These are phyloP conservation scores for Synergus japonicus DNA, from an alignment of 2,888 invertebrate genomes.

Conservation along the genomic window DNA sequence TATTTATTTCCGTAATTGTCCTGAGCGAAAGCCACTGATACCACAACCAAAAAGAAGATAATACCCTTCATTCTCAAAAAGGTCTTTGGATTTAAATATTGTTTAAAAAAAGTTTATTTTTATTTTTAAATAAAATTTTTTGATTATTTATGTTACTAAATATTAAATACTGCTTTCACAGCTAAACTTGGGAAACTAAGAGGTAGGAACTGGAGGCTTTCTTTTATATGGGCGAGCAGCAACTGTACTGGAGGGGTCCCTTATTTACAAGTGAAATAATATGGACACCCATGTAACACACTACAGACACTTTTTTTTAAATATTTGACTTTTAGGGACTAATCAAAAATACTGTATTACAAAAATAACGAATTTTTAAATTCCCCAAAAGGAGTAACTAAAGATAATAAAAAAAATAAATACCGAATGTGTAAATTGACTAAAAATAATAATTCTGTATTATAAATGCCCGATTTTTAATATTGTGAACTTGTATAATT, in stretches of 20 bases:
- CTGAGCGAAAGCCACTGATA: constrained; percentile 60
- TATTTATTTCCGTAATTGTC: constrained; percentile 79
- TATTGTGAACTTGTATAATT: too few relatives aligned
- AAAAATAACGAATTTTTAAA: too few relatives aligned
- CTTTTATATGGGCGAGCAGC: constrained; percentile 33
- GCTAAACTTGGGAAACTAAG: constrained; percentile 24
- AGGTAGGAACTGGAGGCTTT: constrained; percentile 8
- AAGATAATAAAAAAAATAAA: too few relatives aligned
- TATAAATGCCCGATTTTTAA: too few relatives aligned
- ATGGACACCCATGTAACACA: background rate
- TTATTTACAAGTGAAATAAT: constrained; percentile 6
- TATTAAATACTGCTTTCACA: background rate
- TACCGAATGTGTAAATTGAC: too few relatives aligned
- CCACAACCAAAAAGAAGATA: constrained; percentile 62
- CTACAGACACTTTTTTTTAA: background rate
- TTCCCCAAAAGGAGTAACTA: too few relatives aligned
- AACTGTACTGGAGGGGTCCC: background rate
- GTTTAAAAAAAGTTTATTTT: background rate
- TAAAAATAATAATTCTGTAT: too few relatives aligned
- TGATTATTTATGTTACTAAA: background rate
- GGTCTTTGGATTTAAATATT: background rate
- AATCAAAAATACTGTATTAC: too few relatives aligned
- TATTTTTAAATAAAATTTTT: background rate
- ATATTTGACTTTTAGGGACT: too few relatives aligned
- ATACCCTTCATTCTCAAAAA: constrained; percentile 54